Evolutionary conservation across 30 jellyfish, hydroid and myxozoan genomes (phyloP).

Genomic region (Mastigias papua): DNA sequence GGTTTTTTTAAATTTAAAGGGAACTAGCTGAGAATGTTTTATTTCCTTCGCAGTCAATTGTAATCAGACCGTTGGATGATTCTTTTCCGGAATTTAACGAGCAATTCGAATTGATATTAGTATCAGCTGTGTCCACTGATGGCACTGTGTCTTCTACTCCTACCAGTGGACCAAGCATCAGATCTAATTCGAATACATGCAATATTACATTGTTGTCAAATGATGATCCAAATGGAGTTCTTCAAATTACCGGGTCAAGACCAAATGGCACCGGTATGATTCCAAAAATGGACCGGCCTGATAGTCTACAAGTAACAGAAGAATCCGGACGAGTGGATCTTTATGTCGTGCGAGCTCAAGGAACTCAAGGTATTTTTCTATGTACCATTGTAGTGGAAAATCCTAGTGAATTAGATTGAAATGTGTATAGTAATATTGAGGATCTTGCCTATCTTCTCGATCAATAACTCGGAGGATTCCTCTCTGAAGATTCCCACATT

Average conservation of each 20-base stretch:
- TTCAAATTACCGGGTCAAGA: slow-evolving; percentile 52
- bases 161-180: slow-evolving; percentile 73
- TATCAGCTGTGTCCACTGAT: slow-evolving; percentile 65
- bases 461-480: no score
- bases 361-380: slow-evolving; percentile 66
- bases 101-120: slow-evolving; percentile 55
- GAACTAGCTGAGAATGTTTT: no score
- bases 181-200: slow-evolving; percentile 44
- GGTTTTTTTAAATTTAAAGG: no score
- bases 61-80: slow-evolving; percentile 63
- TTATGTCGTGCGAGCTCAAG: slow-evolving; percentile 86
- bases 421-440: no score
- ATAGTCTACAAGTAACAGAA: slow-evolving; percentile 53
- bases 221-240: slow-evolving; percentile 84
- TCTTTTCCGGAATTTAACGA: slow-evolving; percentile 77
- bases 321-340: slow-evolving; percentile 55
- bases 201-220: slow-evolving; percentile 41
- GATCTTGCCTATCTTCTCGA: no score
- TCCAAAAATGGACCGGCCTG: slow-evolving; percentile 34
- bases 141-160: slow-evolving; percentile 57
- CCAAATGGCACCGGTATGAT: slow-evolving; percentile 52
- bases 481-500: no score
- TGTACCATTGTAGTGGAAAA: no score
- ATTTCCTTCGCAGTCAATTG: slow-evolving; percentile 37
- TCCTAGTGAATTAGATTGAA: no score